phyloP scores from a whole-genome alignment of 2,888 invertebrate genomes.

The Meliscaeva auricollis region DNA sequence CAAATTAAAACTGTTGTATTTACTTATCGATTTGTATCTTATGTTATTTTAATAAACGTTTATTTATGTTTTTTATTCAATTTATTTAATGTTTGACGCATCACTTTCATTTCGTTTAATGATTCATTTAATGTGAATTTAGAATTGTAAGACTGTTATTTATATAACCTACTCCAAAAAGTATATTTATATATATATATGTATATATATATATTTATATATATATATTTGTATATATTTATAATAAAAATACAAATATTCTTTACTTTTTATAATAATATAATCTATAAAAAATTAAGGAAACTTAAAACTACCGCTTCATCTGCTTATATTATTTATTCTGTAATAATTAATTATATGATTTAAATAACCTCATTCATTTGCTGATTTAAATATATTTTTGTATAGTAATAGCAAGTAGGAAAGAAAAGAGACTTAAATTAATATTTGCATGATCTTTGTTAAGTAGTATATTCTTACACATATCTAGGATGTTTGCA shows the following conservation, averaged over 20 bases:
- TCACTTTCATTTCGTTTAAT: slow-evolving; percentile 68
- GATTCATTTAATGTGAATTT: slow-evolving; percentile 61
- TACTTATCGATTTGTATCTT: slow-evolving; percentile 74
- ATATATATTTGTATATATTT: slow-evolving; percentile 54
- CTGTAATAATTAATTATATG: slow-evolving; percentile 36
- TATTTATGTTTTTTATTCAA: slow-evolving; percentile 16
- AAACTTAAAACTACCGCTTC: slow-evolving; percentile 44
- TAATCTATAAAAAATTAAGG: slow-evolving; percentile 44
- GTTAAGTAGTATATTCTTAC: slow-evolving; percentile 14
- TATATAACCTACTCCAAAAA: slow-evolving; percentile 61
- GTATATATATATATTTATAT: slow-evolving; percentile 34
- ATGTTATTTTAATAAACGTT: slow-evolving; percentile 38
- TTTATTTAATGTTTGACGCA: slow-evolving; percentile 51
- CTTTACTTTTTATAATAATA: slow-evolving; percentile 41
- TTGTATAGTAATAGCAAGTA: slow-evolving; percentile 64
- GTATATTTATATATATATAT: slow-evolving; percentile 39
- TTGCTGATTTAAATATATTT: slow-evolving; percentile 52
- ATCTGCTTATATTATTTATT: slow-evolving; percentile 23
- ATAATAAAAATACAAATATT: slow-evolving; percentile 70
- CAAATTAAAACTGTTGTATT: slow-evolving; percentile 76
- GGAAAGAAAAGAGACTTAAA: slow-evolving; percentile 64
- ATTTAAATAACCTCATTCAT: slow-evolving; percentile 65
- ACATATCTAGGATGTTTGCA: slow-evolving; percentile 41
- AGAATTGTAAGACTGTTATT: slow-evolving; percentile 69
- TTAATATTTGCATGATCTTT: slow-evolving; percentile 45